Conservation (phyloP, 92 coral and sea anemone species). For the Anthopleura xanthogrammica region DNA sequence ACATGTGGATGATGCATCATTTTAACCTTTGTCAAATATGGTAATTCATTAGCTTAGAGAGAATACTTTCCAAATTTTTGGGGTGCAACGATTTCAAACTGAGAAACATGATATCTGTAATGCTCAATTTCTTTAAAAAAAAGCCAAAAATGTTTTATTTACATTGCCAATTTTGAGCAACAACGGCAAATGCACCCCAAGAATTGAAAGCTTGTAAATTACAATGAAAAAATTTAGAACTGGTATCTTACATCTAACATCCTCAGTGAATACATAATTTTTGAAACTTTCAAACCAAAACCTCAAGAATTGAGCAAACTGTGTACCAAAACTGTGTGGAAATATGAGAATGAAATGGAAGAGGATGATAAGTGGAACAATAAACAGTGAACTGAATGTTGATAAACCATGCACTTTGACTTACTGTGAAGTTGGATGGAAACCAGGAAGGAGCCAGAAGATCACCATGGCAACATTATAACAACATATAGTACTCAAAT, state of each 20-base stretch:
- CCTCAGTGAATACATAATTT: background rate
- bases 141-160: too few relatives aligned
- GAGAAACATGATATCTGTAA: too few relatives aligned
- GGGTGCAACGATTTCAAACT: too few relatives aligned
- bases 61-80: too few relatives aligned
- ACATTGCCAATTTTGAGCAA: too few relatives aligned
- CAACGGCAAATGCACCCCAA: background rate
- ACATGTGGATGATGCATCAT: too few relatives aligned
- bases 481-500: too few relatives aligned
- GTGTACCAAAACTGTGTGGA: background rate
- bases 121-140: too few relatives aligned
- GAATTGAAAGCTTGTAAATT: background rate
- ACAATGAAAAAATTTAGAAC: too few relatives aligned
- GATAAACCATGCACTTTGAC: constrained; percentile 2
- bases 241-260: background rate
- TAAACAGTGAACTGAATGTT: background rate
- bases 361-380: background rate
- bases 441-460: background rate
- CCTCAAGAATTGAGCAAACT: background rate
- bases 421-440: background rate
- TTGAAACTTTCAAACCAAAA: too few relatives aligned
- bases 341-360: background rate
- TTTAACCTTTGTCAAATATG: too few relatives aligned
- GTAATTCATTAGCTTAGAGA: too few relatives aligned
- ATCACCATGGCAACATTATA: background rate